A percentile compares a stretch with the other conserved stretches of the same genome.
phyloP scores from a whole-genome alignment of 1,140 invertebrate species.

The Scaptomyza graminum region DNA sequence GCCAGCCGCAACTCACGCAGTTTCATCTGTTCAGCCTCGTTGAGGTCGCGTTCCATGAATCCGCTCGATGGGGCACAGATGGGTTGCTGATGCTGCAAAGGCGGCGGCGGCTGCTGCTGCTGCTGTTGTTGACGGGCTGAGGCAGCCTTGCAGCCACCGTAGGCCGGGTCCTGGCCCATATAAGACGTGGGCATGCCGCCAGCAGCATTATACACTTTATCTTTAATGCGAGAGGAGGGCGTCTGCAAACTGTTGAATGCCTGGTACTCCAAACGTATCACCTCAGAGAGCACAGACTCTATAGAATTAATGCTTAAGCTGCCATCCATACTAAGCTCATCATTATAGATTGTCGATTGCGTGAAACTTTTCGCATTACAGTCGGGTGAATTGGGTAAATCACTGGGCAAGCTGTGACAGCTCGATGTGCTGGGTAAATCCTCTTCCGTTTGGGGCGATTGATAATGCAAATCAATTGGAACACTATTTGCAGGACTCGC shows the following conservation, averaged over 20 bases:
- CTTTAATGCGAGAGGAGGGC: conserved; percentile 75
- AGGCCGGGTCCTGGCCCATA: conserved; percentile 17
- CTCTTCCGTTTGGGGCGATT: conserved; percentile 50
- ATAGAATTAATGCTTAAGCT: conserved; percentile 86
- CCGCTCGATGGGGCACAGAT: conserved; percentile 64
- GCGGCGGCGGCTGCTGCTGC: too few species aligned
- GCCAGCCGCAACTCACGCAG: conserved; percentile 93
- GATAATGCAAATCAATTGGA: conserved; percentile 64
- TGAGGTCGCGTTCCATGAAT: conserved; percentile 88
- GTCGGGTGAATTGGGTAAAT: conserved; percentile 62
- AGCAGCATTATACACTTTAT: conserved; percentile 57
- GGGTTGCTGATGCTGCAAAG: conserved; percentile 60
- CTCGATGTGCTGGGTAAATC: conserved; percentile 72
- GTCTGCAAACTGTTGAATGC: conserved; percentile 65
- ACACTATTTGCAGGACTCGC: conserved; percentile 40
- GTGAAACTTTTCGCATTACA: conserved; percentile 67
- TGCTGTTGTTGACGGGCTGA: conserved; percentile 9
- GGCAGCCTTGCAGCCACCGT: conserved; percentile 29
- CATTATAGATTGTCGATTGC: conserved; percentile 50
- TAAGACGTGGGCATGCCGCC: conserved; percentile 44
- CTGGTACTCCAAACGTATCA: conserved; percentile 92
- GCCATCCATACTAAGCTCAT: conserved; percentile 61
- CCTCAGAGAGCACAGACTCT: conserved; percentile 92
- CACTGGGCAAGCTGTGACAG: conserved; percentile 45
- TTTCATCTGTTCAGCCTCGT: conserved; percentile 92